Evolutionary conservation across 2,888 invertebrate genomes (phyloP), one percentile per base, ranked within the genome.

Genomic region (Linyphia triangularis): DNA sequence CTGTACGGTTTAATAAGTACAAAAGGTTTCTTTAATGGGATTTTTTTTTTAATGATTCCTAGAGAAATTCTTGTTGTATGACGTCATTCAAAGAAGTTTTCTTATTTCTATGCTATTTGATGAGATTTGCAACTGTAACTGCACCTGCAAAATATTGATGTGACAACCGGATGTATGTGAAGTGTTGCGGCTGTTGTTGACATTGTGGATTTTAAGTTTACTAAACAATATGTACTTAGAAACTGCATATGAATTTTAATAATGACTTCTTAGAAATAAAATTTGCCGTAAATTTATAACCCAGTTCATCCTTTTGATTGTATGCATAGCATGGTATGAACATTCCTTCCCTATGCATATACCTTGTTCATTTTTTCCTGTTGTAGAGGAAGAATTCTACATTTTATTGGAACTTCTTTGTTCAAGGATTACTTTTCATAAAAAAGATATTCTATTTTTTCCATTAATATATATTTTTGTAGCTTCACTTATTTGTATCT

Each of bases 101-200:
- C n/a, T n/a, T n/a, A n/a, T n/a, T n/a, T n/a, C n/a, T n/a, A n/a
- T n/a, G n/a, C n/a, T n/a, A n/a, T n/a, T n/a, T n/a, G n/a, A n/a
- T n/a, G n/a, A n/a, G 7, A 13, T 57, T 19, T 7, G 0, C 67
- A 26, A 43, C 70, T 51, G 61, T 72, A 59, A 69, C 70, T 72
- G 57, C 22, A 67, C 22, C 79, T 37, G 19, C n/a, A 72, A 51
- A 85, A 72, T 78, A 85, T 85, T 69, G 78, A 78, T 78, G 59
- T 69, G 70, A 65, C 65, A 88, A 88, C 86, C 86, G 81, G 81
- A 81, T 88, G 86, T 88, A 88, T 88, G 75, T 30, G 81, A 81
- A 86, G 86, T 86, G 86, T 77, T 88, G 86, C 86, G 86, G 86
- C 40, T 78, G 65, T 69, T 81, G 81, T 81, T 81, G 67, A 81